Percentiles rank a stretch among this genome's conserved stretches.
phyloP scores from a whole-genome alignment of 30 jellyfish, hydroid and myxozoan species.

The Turritopsis dohrnii region DNA sequence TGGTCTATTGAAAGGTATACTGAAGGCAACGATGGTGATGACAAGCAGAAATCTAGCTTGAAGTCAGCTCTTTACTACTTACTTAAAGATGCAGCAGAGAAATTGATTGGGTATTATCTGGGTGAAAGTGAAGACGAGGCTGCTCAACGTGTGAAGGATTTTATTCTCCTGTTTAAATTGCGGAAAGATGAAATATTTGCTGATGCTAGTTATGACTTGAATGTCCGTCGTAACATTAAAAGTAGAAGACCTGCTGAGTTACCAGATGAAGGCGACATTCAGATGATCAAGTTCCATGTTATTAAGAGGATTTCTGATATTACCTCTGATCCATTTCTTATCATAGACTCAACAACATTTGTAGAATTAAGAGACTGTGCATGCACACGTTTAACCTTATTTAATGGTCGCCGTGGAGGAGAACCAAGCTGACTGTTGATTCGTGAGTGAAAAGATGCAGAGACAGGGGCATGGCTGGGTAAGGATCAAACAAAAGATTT shows the following conservation, averaged over 20 bases:
- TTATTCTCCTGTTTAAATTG: conserved; percentile 11
- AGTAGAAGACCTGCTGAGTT: conserved; percentile 22
- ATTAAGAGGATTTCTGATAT: neutral
- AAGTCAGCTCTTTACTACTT: conserved; percentile 4
- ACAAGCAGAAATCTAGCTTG: neutral
- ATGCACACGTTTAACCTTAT: conserved; percentile 1
- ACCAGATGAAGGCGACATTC: conserved; percentile 24
- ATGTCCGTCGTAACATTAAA: conserved; percentile 11
- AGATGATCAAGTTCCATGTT: neutral
- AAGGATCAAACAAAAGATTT: conserved; percentile 2
- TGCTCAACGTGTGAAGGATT: neutral
- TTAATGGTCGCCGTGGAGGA: conserved; percentile 20
- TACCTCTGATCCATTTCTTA: neutral
- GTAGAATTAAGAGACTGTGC: conserved; percentile 8
- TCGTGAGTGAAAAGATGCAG: conserved; percentile 34
- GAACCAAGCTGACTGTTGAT: conserved; percentile 8
- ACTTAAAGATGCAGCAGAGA: conserved; percentile 8
- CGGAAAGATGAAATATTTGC: conserved; percentile 27
- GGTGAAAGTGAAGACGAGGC: conserved; percentile 16
- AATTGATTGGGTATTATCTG: conserved; percentile 7
- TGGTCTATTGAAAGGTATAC: conserved; percentile 6
- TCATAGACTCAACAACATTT: neutral
- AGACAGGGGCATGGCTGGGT: conserved; percentile 35
- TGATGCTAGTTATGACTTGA: conserved; percentile 19
- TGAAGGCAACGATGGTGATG: neutral